Base-by-base conservation (phyloP, 2,113 vertebrate species). In the Leucosticte australis region DNA sequence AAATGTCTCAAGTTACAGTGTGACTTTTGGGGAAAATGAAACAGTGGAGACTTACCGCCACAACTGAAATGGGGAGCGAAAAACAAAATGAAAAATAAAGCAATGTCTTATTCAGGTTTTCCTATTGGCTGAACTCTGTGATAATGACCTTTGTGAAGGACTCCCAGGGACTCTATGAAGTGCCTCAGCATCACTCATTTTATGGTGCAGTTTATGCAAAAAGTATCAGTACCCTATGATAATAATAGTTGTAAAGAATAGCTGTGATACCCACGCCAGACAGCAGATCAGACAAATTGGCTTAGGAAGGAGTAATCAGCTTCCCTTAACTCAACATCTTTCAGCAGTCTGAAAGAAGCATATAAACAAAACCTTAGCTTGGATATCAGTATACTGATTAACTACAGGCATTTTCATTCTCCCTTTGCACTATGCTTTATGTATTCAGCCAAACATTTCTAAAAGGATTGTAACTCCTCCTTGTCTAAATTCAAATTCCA, bases 401-500 rank as follows among this genome's bases (percentile, higher is more conserved):
- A 71, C 17, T 28, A n/a, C 52, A 75, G 44, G 17, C 31, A 24
- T 78, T 92, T 95, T 82, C 41, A n/a, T 79, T 56, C 49, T 87
- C 41, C n/a, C 53, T 52, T 76, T 83, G 44, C 49, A 12, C n/a
- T 13, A 19, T 0, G 6, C 15, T 53, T 33, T 33, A 46, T 52
- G 50, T 41, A 47, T 80, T 65, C 75, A 93, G 27, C 11, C 82
- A 88, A 77, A 77, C 13, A 63, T 83, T 95, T 88, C 59, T 88
- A 35, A 59, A 79, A 85, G 13, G 7, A 26, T 31, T 74, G 33
- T 55, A 77, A 83, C 33, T 83, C 33, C 60, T 81, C 24, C 60
- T 47, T 60, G 8, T 63, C 83, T 75, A 64, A 96, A 90, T 70
- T 70, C 89, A 90, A 92, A 83, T 78, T 89, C 83, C 64, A 68